Evolutionary conservation across 1,140 invertebrate genomes (phyloP), one percentile per base, ranked within the genome.

Genomic region (Metaphire vulgaris): DNA sequence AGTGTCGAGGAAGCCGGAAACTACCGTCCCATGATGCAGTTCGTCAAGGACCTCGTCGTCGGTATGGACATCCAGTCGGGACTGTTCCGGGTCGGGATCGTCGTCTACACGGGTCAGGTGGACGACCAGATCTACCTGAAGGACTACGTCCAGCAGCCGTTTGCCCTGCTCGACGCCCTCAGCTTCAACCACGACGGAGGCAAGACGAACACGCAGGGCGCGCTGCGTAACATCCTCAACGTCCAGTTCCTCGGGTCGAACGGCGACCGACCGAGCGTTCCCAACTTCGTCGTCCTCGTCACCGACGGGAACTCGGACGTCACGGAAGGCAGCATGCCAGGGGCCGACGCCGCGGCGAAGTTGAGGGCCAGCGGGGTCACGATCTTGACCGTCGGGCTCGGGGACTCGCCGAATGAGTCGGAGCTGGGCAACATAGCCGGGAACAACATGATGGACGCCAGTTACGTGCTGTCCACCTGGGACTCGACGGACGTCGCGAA

Each of bases 241-340:
- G 6, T 21, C 6, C 41, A 56, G 41, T 56, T 56, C 41, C 6
- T 21, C 6, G 21, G 6, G 6, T 6, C 41, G 6, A 12, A 6
- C 41, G 41, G 41, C 21, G 41, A 56, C 41, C 41, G 41, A 15
- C 56, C 29, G 16, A 65, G 73, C 33, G 83, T 82, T 0, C 76
- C 82, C 0, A 81, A 85, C 72, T 77, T 84, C 14, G 81, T 80
- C 29, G 80, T 85, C 29, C 56, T 85, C 12, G 72, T 85, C 12
- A 83, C 83, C 0, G 84, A 85, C 68, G 84, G 83, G 6, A 56
- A 56, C 41, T 56, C 41, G 6, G 41, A 56, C 41, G 41, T 56
- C 6, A 6, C 21, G 6, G 41, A 56, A 21, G 41, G 41, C 41
- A 56, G 41, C 41, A 56, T 21, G 6, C 41, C 41, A 21, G 41